Conservation (phyloP, 2,113 vertebrate species). For the Colossoma macropomum region DNA sequence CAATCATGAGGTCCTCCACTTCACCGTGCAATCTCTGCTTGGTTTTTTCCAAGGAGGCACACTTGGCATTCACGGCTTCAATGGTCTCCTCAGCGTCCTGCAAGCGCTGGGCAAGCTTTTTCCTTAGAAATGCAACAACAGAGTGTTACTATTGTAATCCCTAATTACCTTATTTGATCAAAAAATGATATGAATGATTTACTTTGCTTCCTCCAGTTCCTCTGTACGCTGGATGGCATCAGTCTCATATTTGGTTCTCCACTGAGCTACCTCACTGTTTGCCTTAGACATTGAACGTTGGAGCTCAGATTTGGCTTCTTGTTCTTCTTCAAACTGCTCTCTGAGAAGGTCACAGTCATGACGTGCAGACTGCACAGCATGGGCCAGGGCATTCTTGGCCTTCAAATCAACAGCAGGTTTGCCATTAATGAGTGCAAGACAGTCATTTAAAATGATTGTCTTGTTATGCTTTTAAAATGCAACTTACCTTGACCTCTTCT, state of each 20-base stretch:
- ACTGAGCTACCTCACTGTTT: constrained; percentile 80
- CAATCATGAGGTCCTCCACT: constrained; percentile 77
- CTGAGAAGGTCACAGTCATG: constrained; percentile 79
- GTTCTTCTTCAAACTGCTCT: constrained; percentile 84
- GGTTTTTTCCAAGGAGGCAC: constrained; percentile 75
- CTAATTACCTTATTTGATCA: constrained; percentile 1
- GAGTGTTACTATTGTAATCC: not conserved
- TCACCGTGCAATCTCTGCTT: constrained; percentile 72
- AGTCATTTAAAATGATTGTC: not conserved
- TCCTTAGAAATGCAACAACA: constrained; percentile 56
- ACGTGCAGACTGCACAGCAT: constrained; percentile 75
- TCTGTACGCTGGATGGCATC: constrained; percentile 79
- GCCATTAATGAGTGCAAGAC: not conserved
- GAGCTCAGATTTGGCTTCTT: constrained; percentile 79
- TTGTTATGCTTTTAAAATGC: not conserved
- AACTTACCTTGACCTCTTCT: constrained; percentile 80
- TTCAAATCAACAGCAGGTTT: constrained; percentile 49
- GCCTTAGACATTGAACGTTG: constrained; percentile 74
- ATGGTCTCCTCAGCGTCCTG: constrained; percentile 76
- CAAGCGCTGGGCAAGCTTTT: constrained; percentile 76
- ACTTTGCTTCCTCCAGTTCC: constrained; percentile 81
- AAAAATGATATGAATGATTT: constrained; percentile 32
- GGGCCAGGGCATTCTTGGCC: constrained; percentile 89
- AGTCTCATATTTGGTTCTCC: constrained; percentile 76
- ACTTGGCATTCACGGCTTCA: constrained; percentile 75